Evolutionary conservation across 2,888 invertebrate genomes (phyloP), one percentile per base, ranked within the genome.

Genomic region (Galeruca laticollis): DNA sequence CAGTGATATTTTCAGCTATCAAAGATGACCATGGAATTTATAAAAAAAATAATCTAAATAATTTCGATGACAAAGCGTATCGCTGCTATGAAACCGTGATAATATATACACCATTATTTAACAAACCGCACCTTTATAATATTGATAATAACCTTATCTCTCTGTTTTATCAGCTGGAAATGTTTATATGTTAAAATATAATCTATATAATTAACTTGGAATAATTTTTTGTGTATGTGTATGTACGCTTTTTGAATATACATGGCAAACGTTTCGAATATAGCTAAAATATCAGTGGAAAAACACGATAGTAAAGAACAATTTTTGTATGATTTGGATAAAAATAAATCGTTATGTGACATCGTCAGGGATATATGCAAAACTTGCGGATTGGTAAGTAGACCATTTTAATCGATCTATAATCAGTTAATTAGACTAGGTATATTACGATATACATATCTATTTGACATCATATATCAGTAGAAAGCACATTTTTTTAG

Each of bases 241-340:
- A 52, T 26, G n/a, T 6, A 26, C 6, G 3, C 6, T 26, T 26
- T 26, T 35, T 13, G 15, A 52, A 35, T 15, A 21, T 59, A 40
- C 51, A 71, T 69, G 64, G 40, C 61, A 2, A 73, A 40, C n/a
- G 71, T 73, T 71, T 63, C 73, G 33, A 73, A 72, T 57, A 77
- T 80, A 15, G 81, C 81, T 13, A 82, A 82, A 78, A 77, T 82
- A 62, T 81, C 82, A 2, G 76, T 82, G 3, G 79, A 81, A 74
- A 79, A 78, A 61, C 65, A 75, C 9, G 78, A 79, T 2, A 74
- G 70, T 60, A 77, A 76, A 51, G 76, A 78, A 9, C 79, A 80
- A 69, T 75, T 76, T 40, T 68, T 82, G 35, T 79, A 78, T 60
- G 79, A 78, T 64, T 76, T 81, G 40, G 80, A 82, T 60, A 80